These are phyloP conservation scores for Pocillopora grandis DNA, from an alignment of 92 coral and sea anemone genomes.

Conservation along the genomic window DNA sequence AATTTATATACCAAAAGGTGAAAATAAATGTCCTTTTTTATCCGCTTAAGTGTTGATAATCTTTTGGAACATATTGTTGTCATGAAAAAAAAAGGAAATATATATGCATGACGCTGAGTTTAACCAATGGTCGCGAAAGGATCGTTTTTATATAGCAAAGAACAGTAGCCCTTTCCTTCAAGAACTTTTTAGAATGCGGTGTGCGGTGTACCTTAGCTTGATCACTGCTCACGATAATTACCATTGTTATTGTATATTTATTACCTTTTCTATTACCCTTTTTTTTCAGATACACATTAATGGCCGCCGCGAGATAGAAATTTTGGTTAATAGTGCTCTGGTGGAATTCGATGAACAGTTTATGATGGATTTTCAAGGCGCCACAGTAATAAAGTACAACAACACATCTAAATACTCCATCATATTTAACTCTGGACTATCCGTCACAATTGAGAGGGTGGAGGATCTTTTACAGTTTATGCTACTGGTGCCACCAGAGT, in stretches of 20 bases:
- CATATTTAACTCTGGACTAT: constrained; percentile 57
- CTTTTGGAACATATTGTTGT: no score
- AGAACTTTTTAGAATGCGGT: no score
- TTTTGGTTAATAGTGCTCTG: constrained; percentile 57
- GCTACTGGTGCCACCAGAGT: constrained; percentile 40
- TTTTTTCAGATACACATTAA: neutral
- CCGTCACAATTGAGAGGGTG: constrained; percentile 48
- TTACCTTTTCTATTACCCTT: neutral
- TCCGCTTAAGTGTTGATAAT: no score
- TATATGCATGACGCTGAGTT: no score
- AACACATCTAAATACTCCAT: constrained; percentile 57
- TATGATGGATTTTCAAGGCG: constrained; percentile 56
- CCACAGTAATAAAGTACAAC: constrained; percentile 42
- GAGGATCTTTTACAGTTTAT: constrained; percentile 47
- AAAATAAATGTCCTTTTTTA: no score
- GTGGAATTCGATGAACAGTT: constrained; percentile 54
- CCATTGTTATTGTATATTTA: neutral
- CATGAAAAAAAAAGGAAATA: no score
- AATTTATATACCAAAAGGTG: no score
- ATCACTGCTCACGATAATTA: no score
- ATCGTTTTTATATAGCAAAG: no score
- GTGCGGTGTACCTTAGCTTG: no score
- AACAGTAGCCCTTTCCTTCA: no score
- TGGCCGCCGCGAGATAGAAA: constrained; percentile 1
- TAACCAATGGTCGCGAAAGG: no score